A percentile compares a stretch with the other conserved stretches of the same genome.
phyloP scores from a whole-genome alignment of 1,140 invertebrate genomes.

The Coptotermes formosanus region DNA sequence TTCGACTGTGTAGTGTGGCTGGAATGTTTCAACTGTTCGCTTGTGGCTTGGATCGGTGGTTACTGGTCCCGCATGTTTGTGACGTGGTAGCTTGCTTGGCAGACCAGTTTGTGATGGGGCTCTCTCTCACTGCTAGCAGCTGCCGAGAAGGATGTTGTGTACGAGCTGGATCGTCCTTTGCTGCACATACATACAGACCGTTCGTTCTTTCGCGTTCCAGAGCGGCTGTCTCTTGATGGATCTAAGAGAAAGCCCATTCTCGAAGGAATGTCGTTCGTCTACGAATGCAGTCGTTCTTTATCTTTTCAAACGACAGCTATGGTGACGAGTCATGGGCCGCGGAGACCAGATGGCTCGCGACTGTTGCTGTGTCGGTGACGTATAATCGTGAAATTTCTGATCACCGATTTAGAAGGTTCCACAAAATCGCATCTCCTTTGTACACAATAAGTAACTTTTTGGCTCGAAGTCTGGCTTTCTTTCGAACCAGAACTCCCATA shows the following conservation, averaged over 20 bases:
- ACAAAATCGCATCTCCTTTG: no score
- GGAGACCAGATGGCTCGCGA: background rate
- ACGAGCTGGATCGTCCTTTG: background rate
- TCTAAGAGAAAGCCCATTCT: background rate
- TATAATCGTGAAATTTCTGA: no score
- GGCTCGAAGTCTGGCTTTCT: no score
- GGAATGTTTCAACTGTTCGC: background rate
- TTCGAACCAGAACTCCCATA: no score
- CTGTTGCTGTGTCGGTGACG: no score
- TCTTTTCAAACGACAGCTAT: background rate
- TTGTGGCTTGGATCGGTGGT: no score
- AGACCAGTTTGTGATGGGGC: slow-evolving; percentile 12
- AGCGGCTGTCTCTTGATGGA: background rate
- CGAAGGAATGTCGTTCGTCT: background rate
- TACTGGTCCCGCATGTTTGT: background rate
- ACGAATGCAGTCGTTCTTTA: background rate
- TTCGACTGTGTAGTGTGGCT: background rate
- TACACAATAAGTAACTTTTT: no score
- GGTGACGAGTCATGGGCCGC: background rate
- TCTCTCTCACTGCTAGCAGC: background rate
- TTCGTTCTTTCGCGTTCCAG: background rate
- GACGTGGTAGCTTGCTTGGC: background rate
- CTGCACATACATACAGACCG: background rate
- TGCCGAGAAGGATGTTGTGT: background rate
- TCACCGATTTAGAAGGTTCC: no score